These are phyloP conservation scores for Halocaridina rubra DNA, from an alignment of 2,888 invertebrate genomes.

Conservation along the genomic window DNA sequence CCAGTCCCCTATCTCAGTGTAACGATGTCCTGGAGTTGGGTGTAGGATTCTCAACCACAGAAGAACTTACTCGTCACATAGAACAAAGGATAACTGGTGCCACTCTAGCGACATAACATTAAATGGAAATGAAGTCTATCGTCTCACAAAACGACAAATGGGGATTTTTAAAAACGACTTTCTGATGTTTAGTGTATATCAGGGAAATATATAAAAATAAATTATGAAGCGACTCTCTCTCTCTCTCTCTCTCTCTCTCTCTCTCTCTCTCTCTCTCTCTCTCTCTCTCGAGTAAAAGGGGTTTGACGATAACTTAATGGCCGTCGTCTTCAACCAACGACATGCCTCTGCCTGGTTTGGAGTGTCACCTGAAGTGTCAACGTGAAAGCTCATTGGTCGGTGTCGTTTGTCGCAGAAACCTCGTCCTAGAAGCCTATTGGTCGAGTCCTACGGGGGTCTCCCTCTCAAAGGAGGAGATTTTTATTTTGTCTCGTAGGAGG, in stretches of 20 bases:
- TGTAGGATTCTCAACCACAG: no score
- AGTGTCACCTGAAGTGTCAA: constrained; percentile 54
- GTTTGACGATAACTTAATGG: constrained; percentile 44
- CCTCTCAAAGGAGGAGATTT: constrained; percentile 15
- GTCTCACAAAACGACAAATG: no score
- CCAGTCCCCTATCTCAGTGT: no score
- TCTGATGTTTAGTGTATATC: not conserved
- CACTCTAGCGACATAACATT: no score
- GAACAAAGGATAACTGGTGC: constrained; percentile 47
- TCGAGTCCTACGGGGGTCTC: not conserved
- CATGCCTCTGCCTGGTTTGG: constrained; percentile 45
- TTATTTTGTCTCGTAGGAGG: not conserved
- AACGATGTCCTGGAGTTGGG: constrained; percentile 33
- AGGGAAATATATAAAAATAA: not conserved
- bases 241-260: not conserved
- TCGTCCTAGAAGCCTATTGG: constrained; percentile 30
- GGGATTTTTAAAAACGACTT: no score
- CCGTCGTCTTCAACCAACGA: constrained; percentile 49
- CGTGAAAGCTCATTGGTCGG: constrained; percentile 45
- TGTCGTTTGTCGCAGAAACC: constrained; percentile 54
- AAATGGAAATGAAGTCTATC: no score
- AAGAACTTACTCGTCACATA: no score
- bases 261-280: not conserved
- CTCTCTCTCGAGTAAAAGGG: no score
- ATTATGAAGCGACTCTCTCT: not conserved